A percentile compares a stretch with the other conserved stretches of the same genome.
These are phyloP conservation scores for Chloromyia formosa DNA, from an alignment of 2,888 invertebrate species.

Conservation along the genomic window DNA sequence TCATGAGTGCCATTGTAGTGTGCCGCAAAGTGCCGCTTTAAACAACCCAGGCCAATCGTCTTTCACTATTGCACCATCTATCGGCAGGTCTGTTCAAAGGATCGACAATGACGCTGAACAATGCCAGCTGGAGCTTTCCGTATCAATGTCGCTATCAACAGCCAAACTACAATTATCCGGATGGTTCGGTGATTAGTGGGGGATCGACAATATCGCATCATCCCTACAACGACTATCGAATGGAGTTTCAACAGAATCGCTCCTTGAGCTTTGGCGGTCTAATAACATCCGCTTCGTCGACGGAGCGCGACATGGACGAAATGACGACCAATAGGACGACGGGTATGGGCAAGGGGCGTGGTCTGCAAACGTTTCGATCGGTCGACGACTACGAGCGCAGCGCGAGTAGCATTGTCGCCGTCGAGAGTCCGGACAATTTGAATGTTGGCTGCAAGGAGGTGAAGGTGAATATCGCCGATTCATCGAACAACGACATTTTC, in stretches of 20 bases:
- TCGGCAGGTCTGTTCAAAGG: constrained; percentile 87
- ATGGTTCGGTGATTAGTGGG: constrained; percentile 60
- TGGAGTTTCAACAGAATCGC: constrained; percentile 29
- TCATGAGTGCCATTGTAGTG: too few relatives aligned
- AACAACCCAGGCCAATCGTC: too few relatives aligned
- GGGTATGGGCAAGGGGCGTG: neutral
- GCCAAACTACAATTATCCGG: constrained; percentile 76
- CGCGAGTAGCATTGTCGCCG: too few relatives aligned
- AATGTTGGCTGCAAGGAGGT: neutral
- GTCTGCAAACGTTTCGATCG: constrained; percentile 45
- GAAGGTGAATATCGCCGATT: neutral
- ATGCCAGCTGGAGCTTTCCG: constrained; percentile 59
- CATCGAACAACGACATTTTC: constrained; percentile 67
- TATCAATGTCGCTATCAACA: constrained; percentile 60
- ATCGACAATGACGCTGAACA: constrained; percentile 76
- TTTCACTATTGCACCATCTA: too few relatives aligned
- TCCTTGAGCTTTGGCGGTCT: constrained; percentile 40
- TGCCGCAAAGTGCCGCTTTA: too few relatives aligned
- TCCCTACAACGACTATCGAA: constrained; percentile 18
- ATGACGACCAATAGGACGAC: neutral
- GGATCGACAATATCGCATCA: constrained; percentile 62
- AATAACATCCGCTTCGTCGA: neutral
- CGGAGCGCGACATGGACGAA: neutral
- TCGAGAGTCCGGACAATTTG: neutral
- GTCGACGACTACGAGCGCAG: constrained; percentile 47